Conservation (phyloP, 2,113 vertebrate species). For the Bubo scandiacus region DNA sequence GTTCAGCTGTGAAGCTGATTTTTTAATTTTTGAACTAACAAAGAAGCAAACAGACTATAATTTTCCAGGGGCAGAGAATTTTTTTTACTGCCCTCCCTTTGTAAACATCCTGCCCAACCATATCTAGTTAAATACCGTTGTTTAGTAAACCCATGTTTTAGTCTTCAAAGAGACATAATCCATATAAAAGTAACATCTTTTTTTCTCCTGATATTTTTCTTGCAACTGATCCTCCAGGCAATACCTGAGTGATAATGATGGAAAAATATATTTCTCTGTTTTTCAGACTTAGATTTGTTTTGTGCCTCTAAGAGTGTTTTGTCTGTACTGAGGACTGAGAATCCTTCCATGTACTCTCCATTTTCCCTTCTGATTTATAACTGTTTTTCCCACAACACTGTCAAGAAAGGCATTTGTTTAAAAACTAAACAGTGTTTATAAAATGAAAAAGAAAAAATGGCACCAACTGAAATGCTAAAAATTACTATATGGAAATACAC, state of each 20-base stretch:
- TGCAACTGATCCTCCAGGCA: not conserved
- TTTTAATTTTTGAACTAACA: not conserved
- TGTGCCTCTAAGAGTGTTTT: not conserved
- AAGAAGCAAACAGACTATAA: not conserved
- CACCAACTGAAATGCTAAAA: not conserved
- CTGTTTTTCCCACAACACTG: not conserved
- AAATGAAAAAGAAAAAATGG: not conserved
- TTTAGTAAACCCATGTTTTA: not conserved
- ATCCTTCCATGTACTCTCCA: not conserved
- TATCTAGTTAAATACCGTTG: not conserved
- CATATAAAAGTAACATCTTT: not conserved
- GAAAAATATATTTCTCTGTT: not conserved
- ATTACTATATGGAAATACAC: rapidly evolving
- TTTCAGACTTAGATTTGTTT: not conserved
- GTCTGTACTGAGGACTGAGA: not conserved
- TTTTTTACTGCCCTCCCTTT: not conserved
- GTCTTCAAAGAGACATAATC: not conserved
- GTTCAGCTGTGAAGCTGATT: not conserved
- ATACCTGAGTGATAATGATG: not conserved
- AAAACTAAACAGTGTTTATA: not conserved
- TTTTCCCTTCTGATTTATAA: not conserved
- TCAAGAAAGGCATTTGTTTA: not conserved
- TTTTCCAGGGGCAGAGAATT: not conserved
- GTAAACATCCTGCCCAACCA: not conserved
- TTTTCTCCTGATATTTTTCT: not conserved